Percentiles rank a stretch among this genome's conserved stretches.
Evolutionary conservation across 2,888 invertebrate genomes (phyloP).

Genomic region (Epirrhoe alternata): DNA sequence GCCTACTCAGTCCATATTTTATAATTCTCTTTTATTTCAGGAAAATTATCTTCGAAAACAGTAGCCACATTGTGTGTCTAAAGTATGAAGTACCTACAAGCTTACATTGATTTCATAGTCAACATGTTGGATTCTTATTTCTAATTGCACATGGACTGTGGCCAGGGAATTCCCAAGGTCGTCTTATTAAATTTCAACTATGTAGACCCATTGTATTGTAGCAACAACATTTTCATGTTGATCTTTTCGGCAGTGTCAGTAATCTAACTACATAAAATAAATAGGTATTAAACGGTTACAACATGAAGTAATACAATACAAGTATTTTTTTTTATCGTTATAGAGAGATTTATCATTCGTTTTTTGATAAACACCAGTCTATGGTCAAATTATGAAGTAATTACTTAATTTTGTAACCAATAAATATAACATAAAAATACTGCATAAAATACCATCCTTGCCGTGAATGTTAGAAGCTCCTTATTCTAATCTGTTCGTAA

Average conservation of each 20-base stretch:
- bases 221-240: background rate
- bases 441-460: constrained; percentile 54
- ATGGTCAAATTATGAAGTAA: too few relatives aligned
- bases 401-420: constrained; percentile 21
- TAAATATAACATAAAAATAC: constrained; percentile 20
- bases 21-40: too few relatives aligned
- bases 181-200: background rate
- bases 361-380: too few relatives aligned
- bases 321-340: background rate
- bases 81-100: background rate
- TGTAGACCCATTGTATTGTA: constrained; percentile 5
- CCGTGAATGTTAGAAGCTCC: constrained; percentile 67
- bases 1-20: too few relatives aligned
- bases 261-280: constrained; percentile 34
- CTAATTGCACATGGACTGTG: constrained; percentile 40
- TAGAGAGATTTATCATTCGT: too few relatives aligned
- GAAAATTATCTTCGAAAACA: too few relatives aligned
- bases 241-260: constrained; percentile 20
- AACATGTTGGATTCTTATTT: constrained; percentile 27
- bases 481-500: constrained; percentile 58
- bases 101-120: constrained; percentile 1
- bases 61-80: background rate
- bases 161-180: constrained; percentile 41
- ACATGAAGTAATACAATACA: constrained; percentile 25
- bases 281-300: constrained; percentile 38